Evolutionary conservation across 2,888 invertebrate species (phyloP).

Genomic region (Amitus sp.): DNA sequence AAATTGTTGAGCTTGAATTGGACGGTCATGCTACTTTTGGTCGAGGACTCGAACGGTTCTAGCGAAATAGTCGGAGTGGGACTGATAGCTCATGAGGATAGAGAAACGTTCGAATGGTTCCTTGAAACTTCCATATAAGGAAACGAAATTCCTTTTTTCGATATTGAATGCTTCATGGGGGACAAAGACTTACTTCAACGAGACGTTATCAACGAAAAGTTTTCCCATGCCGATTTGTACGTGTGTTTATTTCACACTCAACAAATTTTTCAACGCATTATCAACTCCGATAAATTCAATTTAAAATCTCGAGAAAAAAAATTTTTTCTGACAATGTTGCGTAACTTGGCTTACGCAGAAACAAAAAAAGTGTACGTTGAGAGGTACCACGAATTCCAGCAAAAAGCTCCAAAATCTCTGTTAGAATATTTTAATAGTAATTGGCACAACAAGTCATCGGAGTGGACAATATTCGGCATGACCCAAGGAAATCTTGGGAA

Average conservation of each 20-base stretch:
- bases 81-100: not conserved
- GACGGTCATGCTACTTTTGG: not conserved
- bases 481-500: not conserved
- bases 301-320: not conserved
- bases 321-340: not conserved
- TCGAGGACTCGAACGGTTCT: not conserved
- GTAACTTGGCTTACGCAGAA: not conserved
- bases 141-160: not conserved
- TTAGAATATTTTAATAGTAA: not conserved
- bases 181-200: not conserved
- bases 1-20: not conserved
- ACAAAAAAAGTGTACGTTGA: not conserved
- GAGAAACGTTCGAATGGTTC: not conserved
- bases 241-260: not conserved
- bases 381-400: not conserved
- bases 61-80: not conserved
- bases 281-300: not conserved
- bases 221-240: not conserved
- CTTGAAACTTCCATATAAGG: not conserved
- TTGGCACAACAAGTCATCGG: not conserved
- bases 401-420: not conserved
- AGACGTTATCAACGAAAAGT: not conserved
- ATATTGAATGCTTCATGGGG: not conserved
- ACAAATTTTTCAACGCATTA: not conserved
- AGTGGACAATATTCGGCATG: conserved; percentile 9